These are phyloP conservation scores for Clupea harengus DNA, from an alignment of 2,113 vertebrate genomes.

Conservation along the genomic window DNA sequence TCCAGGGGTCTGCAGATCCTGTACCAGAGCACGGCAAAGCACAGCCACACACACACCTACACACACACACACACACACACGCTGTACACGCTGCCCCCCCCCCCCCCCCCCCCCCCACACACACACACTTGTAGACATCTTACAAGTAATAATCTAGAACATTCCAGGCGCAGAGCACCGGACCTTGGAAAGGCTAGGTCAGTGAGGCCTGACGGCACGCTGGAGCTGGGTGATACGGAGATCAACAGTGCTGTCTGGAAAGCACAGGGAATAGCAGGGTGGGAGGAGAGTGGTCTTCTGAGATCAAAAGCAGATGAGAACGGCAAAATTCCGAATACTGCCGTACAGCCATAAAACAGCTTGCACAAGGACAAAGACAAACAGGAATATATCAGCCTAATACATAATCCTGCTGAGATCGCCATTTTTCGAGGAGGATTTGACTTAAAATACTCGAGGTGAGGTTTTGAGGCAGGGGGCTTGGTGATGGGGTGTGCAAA, in stretches of 20 bases:
- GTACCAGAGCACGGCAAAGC: neutral
- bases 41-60: neutral
- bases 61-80: constrained; percentile 1
- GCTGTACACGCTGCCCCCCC: too few species aligned
- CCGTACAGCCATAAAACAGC: constrained; percentile 30
- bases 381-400: constrained; percentile 29
- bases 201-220: constrained; percentile 3
- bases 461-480: constrained; percentile 20
- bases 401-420: constrained; percentile 35
- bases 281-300: constrained; percentile 4
- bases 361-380: constrained; percentile 31
- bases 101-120: too few species aligned
- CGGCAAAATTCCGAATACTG: constrained; percentile 24
- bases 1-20: neutral
- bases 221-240: constrained; percentile 24
- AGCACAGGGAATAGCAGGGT: neutral
- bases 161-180: constrained; percentile 28
- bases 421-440: constrained; percentile 30
- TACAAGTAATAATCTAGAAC: constrained; percentile 14
- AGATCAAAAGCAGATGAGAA: constrained; percentile 42
- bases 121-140: neutral
- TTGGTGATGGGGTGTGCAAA: constrained; percentile 7
- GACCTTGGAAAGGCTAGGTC: constrained; percentile 5
- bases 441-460: constrained; percentile 14
- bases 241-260: constrained; percentile 18